A percentile compares a stretch with the other conserved stretches of the same genome.
phyloP scores from a whole-genome alignment of 2,888 invertebrate species.

The Parelbella ahira region DNA sequence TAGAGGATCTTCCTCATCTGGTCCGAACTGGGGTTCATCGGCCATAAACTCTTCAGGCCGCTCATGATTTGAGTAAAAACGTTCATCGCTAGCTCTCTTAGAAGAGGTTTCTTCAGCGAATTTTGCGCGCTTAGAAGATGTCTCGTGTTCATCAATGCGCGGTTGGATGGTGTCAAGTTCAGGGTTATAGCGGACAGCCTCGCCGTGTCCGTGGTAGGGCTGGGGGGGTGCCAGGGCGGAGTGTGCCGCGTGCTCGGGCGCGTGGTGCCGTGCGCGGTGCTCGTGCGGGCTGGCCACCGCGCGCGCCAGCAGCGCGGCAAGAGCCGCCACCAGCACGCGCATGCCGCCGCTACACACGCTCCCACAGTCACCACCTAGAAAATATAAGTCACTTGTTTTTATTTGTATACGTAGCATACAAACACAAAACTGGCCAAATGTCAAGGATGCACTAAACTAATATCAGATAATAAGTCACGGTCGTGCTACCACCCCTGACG shows the following conservation, averaged over 20 bases:
- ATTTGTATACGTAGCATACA: too few species aligned
- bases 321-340: conserved; percentile 74
- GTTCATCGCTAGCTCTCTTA: conserved; percentile 63
- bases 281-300: conserved; percentile 71
- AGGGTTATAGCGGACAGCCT: conserved; percentile 77
- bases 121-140: conserved; percentile 62
- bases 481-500: too few species aligned
- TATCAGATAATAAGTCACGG: too few species aligned
- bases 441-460: too few species aligned
- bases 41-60: conserved; percentile 61
- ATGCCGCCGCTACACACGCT: conserved; percentile 69
- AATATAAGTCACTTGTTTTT: too few species aligned
- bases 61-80: conserved; percentile 66
- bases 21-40: conserved; percentile 68
- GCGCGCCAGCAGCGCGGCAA: conserved; percentile 72
- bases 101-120: conserved; percentile 59
- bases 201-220: conserved; percentile 78
- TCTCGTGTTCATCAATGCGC: conserved; percentile 65
- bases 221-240: conserved; percentile 61
- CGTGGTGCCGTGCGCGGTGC: conserved; percentile 75
- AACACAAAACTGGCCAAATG: too few species aligned
- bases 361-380: conserved; percentile 70
- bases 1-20: conserved; percentile 84
- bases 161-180: conserved; percentile 77
- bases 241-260: conserved; percentile 68